Base-by-base conservation (phyloP, 2,888 invertebrate genomes). In the Deilephila porcellus region DNA sequence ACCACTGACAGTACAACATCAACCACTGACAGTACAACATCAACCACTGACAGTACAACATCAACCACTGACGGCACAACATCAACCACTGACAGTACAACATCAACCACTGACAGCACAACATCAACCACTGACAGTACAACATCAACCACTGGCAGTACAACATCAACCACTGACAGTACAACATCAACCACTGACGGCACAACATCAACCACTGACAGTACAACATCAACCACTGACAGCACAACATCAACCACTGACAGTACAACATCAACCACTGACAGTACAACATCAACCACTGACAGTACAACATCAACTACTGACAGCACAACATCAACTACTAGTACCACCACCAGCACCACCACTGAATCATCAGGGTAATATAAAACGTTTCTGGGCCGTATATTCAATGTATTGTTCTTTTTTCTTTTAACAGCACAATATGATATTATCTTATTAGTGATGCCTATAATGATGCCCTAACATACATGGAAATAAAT, bases 241-340 rank as follows among this genome's bases (percentile, higher is more conserved):
- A 59, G 59, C 19, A 59, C 59, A n/a, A 59, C 59, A 59, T 59
- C 59, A 20, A 59, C 59, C n/a, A 59, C 59, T n/a, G 59, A 59
- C 19, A 59, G 59, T 59, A 59, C 59, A n/a, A 59, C 59, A 59
- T 59, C 59, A 4, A 59, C 59, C 20, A 59, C 59, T n/a, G 59
- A 59, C 4, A 20, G 20, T 4, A 59, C 59, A 59, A 59, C 59
- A 17, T 59, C 59, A 4, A 59, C 59, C 3, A 59, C 59, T 59
- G 59, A 59, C 7, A 59, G 59, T 59, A 59, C 59, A n/a, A 59
- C 59, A 59, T n/a, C 59, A n/a, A 59, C 59, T 20, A 59, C 59
- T 3, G 59, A 59, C 19, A 59, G 59, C 19, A 59, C 59, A n/a
- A 59, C 59, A 20, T 59, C 59, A 19, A 59, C 59, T 19, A 59